Evolutionary conservation across 2,888 invertebrate genomes (phyloP), one percentile per base, ranked within the genome.

Genomic region (Drosophila setosimentum): DNA sequence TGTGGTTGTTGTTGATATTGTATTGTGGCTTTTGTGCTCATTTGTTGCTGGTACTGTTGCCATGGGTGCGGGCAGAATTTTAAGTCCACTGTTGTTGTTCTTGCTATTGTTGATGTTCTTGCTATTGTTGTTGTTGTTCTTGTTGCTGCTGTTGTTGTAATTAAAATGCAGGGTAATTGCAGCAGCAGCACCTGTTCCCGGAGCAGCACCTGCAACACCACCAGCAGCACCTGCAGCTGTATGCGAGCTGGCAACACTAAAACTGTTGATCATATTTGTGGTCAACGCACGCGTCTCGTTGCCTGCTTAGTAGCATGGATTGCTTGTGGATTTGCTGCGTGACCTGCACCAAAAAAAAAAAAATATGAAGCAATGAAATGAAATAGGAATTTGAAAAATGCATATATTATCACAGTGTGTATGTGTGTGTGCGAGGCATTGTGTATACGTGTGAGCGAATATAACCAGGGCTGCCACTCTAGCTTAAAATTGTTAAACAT

Each of bases 331-430:
- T 7, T 30, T 60, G 21, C 27, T 68, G 59, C 45, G 51, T 37
- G 58, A 51, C 70, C 83, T 84, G 80, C 49, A 69, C 16, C 71
- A 51, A 58, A 42, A 65, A 51, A 68, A 45, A 16, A 24, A 45
- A 7, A 21, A 21, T 16, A 24, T 45, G 45, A 16, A 53, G 55
- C 27, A 68, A 68, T 42, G 55, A 68, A 68, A 60, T 62, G 0
- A 54, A 68, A 48, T 58, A 54, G 64, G 72, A 86, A 82, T 86
- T 84, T 83, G 82, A 84, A 83, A 86, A 84, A 83, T 74, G 68
- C 77, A 74, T 77, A 45, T 45, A 42, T 42, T 42, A 65, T 76
- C 49, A 55, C 45, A 64, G 57, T 50, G 13, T 62, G 24, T 35
- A 37, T 60, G 49, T 50, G 18, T 54, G 24, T 67, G 37, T 67